Evolutionary conservation across 2,113 vertebrate genomes (phyloP).

Genomic region (Ptilonorhynchus violaceus): DNA sequence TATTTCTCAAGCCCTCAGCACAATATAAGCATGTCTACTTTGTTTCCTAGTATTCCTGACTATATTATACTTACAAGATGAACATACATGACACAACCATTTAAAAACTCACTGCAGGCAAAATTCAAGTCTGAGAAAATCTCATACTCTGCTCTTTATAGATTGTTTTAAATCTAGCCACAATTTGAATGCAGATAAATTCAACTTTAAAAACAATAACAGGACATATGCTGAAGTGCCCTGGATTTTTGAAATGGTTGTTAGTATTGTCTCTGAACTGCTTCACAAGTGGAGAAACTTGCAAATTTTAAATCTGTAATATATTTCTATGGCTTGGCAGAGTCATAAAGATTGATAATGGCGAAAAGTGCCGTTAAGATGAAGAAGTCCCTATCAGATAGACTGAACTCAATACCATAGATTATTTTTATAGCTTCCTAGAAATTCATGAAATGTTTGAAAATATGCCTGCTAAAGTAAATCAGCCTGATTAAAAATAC

Average conservation of each 20-base stretch:
- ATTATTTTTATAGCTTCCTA: constrained; percentile 28
- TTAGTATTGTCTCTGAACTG: not conserved
- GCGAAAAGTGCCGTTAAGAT: not conserved
- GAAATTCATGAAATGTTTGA: not conserved
- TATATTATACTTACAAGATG: not conserved
- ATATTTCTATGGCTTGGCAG: not conserved
- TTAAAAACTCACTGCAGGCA: not conserved
- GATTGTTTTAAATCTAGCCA: not conserved
- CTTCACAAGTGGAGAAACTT: not conserved
- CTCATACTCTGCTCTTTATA: not conserved
- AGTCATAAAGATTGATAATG: not conserved
- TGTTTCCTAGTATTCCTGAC: not conserved
- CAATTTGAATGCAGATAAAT: not conserved
- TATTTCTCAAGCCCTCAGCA: not conserved
- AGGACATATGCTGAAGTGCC: not conserved
- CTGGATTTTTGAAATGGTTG: not conserved
- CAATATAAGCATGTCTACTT: not conserved
- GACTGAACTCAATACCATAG: not conserved
- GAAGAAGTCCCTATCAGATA: not conserved
- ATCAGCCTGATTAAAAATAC: not conserved
- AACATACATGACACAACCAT: not conserved
- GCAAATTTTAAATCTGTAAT: not conserved
- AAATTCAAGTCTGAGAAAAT: not conserved
- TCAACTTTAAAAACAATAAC: not conserved
- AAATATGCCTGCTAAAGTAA: not conserved